phyloP scores from a whole-genome alignment of 2,797 vertebrate genomes.

The Tenualosa ilisha region DNA sequence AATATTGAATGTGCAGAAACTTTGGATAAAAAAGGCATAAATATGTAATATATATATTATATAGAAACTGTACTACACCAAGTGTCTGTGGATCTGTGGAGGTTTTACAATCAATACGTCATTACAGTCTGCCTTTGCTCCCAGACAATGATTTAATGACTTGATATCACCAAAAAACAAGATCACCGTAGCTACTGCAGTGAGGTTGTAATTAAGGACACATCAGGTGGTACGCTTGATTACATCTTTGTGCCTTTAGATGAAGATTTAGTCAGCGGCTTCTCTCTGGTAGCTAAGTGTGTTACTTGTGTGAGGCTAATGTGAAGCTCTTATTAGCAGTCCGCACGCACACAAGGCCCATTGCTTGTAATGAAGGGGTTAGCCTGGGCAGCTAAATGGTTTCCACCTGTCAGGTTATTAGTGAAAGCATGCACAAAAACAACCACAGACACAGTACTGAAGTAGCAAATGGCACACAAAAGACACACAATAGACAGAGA shows the following conservation, averaged over 20 bases:
- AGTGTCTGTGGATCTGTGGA: background rate
- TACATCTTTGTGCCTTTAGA: conserved; percentile 14
- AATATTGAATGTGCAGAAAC: background rate
- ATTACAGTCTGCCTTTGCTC: background rate
- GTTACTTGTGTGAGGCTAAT: conserved; percentile 40
- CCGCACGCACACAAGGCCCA: conserved; percentile 23
- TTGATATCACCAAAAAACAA: background rate
- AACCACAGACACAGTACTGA: background rate
- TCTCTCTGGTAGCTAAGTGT: background rate
- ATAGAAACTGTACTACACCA: background rate
- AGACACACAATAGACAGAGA: background rate
- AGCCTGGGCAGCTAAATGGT: conserved; percentile 29
- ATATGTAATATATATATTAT: too few species aligned
- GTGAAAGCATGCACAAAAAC: background rate
- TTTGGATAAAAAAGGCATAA: background rate
- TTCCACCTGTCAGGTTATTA: conserved; percentile 6
- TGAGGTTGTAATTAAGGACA: conserved; percentile 29
- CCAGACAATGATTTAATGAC: background rate
- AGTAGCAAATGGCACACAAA: background rate
- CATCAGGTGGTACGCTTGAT: conserved; percentile 2
- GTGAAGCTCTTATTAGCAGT: conserved; percentile 35
- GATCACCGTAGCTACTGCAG: background rate
- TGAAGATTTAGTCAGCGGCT: conserved; percentile 17
- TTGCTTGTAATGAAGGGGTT: conserved; percentile 34
- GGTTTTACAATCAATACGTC: background rate